phyloP scores from a whole-genome alignment of 2,113 vertebrate species.

The Otocyon megalotis region DNA sequence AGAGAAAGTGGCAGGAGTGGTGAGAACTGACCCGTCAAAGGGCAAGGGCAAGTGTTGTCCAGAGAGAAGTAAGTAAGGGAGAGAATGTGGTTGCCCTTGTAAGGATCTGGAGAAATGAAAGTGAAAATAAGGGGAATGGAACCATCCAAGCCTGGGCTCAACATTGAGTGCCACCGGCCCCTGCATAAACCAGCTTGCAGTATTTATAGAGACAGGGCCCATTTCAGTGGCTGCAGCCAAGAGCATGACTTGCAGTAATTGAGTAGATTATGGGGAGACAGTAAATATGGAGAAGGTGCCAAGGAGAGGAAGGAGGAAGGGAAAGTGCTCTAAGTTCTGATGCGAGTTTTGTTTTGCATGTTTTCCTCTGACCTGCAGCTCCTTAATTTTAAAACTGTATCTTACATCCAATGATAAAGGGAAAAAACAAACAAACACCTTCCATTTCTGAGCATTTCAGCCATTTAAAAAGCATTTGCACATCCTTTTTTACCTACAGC shows the following conservation, averaged over 20 bases:
- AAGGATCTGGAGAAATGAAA: neutral
- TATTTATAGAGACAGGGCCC: neutral
- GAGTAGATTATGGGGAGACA: neutral
- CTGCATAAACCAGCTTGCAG: neutral
- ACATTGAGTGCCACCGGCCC: neutral
- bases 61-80: neutral
- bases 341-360: neutral
- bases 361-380: neutral
- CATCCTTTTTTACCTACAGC: neutral
- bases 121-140: neutral
- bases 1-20: neutral
- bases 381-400: neutral
- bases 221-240: neutral
- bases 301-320: neutral
- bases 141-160: neutral
- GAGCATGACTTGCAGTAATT: neutral
- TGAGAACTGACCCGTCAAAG: neutral
- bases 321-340: neutral
- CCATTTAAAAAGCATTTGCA: neutral
- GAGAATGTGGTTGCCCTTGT: neutral
- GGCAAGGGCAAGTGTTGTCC: neutral
- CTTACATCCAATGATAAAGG: neutral
- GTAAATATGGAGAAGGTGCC: neutral
- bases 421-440: neutral
- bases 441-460: neutral